Base-by-base conservation (phyloP, 2,113 vertebrate species). In the Bubo blakistoni region DNA sequence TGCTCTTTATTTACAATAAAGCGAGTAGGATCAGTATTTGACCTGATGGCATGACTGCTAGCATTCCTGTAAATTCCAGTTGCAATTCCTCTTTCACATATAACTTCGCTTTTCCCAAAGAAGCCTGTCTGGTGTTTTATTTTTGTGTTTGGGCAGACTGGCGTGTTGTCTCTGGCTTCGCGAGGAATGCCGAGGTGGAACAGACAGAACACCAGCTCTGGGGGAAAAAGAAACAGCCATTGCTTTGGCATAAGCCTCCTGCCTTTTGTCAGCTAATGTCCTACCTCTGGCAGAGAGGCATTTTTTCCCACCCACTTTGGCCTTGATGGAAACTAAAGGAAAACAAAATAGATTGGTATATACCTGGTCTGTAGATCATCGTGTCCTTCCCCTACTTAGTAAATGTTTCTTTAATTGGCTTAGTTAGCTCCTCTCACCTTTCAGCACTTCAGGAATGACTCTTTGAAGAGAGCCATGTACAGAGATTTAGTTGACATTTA, bases 371-470 rank as follows among this genome's bases (percentile, higher is more conserved):
- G 94, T 86, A 67, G 90, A 90, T 90, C 63, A 92, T 76, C 0
- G 52, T 52, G 84, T 57, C 91, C 88, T 92, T 88, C 66, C 69
- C 47, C 6, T 62, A 22, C 78, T 83, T 67, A 86, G 88, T 88
- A 86, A 95, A 95, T 95, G 81, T 81, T 84, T 87, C 97, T 95
- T 95, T 97, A 97, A 97, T 95, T 97, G 91, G 85, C 79, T 96
- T 96, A 83, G 89, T 94, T 96, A 96, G 80, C 38, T 82, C 81
- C 66, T 86, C 92, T 94, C 83, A 94, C 94, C 92, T 97, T 97
- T 97, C 97, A 95, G 81, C 94, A 95, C 96, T 91, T 94, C 69
- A 81, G 58, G 78, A 97, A 95, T 82, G 94, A 66, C 89, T 77
- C 86, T 90, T 95, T 96, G 96, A 97, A 90, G 90, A 85, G 86